Evolutionary conservation across 2,888 invertebrate species (phyloP).

Genomic region (Bellardia pandia): DNA sequence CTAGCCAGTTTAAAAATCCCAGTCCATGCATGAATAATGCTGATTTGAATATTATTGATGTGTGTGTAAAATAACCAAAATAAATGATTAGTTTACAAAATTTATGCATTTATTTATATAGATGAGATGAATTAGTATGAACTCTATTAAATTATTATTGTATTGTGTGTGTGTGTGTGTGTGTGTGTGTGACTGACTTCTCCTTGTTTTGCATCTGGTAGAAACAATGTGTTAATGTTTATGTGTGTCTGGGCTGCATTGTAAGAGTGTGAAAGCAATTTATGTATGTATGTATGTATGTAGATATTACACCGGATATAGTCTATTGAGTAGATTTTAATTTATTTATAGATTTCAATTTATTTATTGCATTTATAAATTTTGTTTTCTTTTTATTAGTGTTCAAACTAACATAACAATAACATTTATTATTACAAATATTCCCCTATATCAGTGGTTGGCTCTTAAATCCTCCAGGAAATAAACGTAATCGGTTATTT

Average conservation of each 20-base stretch:
- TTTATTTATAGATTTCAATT: conserved; percentile 58
- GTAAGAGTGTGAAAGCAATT: conserved; percentile 43
- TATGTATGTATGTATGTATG: conserved; percentile 8
- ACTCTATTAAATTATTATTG: conserved; percentile 27
- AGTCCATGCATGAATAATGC: conserved; percentile 18
- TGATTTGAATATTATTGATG: conserved; percentile 54
- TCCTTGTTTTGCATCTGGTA: background rate
- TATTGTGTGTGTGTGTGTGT: background rate
- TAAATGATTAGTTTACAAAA: too few relatives aligned
- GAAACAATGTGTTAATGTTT: too few relatives aligned
- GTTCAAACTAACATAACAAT: too few relatives aligned
- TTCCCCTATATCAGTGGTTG: too few relatives aligned
- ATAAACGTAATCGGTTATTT: too few relatives aligned
- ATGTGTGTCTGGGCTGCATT: background rate
- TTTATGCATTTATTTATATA: background rate
- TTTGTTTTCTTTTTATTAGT: too few relatives aligned
- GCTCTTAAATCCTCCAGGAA: too few relatives aligned
- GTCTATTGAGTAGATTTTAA: conserved; percentile 67
- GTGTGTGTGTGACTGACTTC: background rate
- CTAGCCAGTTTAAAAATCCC: conserved; percentile 5
- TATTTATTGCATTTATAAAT: conserved; percentile 46
- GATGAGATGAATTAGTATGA: conserved; percentile 30
- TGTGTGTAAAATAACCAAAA: background rate
- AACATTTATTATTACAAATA: too few relatives aligned
- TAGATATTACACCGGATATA: conserved; percentile 64